phyloP scores from a whole-genome alignment of 2,113 vertebrate species.

The Leuciscus idus region DNA sequence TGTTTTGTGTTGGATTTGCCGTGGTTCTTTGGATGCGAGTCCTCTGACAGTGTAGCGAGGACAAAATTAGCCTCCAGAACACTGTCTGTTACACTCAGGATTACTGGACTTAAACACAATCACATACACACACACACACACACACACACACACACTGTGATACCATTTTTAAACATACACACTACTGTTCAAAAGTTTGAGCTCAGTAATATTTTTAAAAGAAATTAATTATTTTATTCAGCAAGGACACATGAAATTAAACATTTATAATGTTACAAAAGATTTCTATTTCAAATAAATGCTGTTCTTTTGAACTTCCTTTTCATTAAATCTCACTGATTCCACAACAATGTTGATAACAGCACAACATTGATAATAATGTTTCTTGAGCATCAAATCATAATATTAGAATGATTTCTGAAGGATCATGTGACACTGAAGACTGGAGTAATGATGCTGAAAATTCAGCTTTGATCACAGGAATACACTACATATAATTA shows the following conservation, averaged over 20 bases:
- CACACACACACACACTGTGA: slow-evolving; percentile 13
- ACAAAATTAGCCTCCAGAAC: slow-evolving; percentile 90
- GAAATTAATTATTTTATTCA: neutral
- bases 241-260: neutral
- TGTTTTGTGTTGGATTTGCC: slow-evolving; percentile 54
- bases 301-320: neutral
- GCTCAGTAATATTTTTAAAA: neutral
- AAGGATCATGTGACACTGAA: neutral
- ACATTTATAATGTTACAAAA: neutral
- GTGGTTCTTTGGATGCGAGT: slow-evolving; percentile 59
- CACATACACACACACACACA: slow-evolving; percentile 32
- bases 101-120: slow-evolving; percentile 79
- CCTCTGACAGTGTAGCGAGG: slow-evolving; percentile 86
- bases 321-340: neutral
- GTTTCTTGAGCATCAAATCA: neutral
- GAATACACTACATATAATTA: neutral
- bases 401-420: neutral
- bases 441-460: neutral
- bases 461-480: neutral
- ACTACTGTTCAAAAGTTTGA: neutral
- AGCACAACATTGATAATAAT: neutral
- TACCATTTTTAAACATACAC: neutral
- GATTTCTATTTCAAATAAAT: neutral
- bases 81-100: slow-evolving; percentile 83
- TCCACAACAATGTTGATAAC: neutral